Evolutionary conservation across 2,113 vertebrate species (phyloP).

Genomic region (Emydura subglobosa): DNA sequence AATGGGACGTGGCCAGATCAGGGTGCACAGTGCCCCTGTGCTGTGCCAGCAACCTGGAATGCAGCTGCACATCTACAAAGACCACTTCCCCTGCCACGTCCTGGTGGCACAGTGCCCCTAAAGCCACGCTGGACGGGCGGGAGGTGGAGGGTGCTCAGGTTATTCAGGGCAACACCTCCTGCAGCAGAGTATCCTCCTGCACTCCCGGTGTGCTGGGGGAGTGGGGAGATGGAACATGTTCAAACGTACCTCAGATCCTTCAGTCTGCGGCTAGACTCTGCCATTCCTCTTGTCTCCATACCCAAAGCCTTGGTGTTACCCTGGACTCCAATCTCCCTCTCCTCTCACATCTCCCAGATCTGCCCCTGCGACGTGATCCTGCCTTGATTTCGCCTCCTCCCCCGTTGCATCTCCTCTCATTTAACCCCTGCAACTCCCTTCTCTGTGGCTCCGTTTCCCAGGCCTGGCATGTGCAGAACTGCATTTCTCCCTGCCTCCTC

Average conservation of each 20-base stretch:
- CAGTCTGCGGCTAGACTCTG: background rate
- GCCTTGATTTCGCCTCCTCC: background rate
- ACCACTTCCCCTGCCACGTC: background rate
- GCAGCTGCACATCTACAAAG: background rate
- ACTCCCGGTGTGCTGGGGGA: background rate
- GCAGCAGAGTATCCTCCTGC: background rate
- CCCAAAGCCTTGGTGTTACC: rapidly evolving
- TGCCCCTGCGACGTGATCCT: background rate
- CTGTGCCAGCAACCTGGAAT: background rate
- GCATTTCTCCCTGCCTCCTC: background rate
- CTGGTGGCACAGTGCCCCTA: background rate
- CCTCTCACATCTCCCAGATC: rapidly evolving
- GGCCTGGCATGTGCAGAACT: background rate
- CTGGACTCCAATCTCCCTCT: background rate
- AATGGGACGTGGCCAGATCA: background rate
- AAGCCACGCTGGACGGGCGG: background rate
- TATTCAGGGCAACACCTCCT: background rate
- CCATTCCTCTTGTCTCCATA: background rate
- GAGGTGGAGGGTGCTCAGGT: background rate
- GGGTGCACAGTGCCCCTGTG: background rate
- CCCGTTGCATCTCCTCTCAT: background rate
- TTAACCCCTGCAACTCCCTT: background rate
- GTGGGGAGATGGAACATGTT: background rate
- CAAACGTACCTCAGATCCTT: too few relatives aligned
- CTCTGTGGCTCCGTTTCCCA: background rate